Evolutionary conservation across 2,113 vertebrate genomes (phyloP), one percentile per base, ranked within the genome.

Genomic region (Cairina moschata): DNA sequence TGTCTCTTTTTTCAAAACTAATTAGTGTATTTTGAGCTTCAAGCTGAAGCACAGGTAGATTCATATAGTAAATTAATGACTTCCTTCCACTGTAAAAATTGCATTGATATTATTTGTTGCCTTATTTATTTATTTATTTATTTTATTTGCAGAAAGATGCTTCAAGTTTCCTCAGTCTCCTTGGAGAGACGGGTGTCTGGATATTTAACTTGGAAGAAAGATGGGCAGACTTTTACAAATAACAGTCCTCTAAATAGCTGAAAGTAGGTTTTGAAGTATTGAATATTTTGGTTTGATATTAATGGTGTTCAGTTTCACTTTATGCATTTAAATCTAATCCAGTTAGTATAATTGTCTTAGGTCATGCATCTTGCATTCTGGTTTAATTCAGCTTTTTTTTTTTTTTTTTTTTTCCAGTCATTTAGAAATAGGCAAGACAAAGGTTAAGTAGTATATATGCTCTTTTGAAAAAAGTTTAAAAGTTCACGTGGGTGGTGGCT

Each of bases 401-500:
- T 84, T 25, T 81, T 81, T 89, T 73, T 40, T 40, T 40, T 40
- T 40, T 40, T 40, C 40, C 13, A 63, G 21, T 87, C 48, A 73
- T 76, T 90, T 90, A 73, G 32, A 73, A 94, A 73, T 6, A 76
- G 34, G 13, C 59, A 88, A 81, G 32, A 63, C 13, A 56, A 82
- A 68, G 67, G 17, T 11, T 17, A 32, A 8, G 6, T 63, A 86
- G 78, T 78, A 90, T 78, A 84, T 72, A 6, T 44, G 42, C 13
- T 92, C 13, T 54, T 92, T 94, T 82, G 0, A 32, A 93, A 93
- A 58, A 34, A 66, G 69, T 95, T 94, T 86, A 88, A 86, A 96
- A 94, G 75, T 91, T 96, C 56, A 56, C 8, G 34, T 88, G 93
- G 86, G 83, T 50, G 90, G 88, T 93, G 91, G 34, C 76, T 67